Base-by-base conservation (phyloP, 92 coral and sea anemone species). In the Micromussa lordhowensis region DNA sequence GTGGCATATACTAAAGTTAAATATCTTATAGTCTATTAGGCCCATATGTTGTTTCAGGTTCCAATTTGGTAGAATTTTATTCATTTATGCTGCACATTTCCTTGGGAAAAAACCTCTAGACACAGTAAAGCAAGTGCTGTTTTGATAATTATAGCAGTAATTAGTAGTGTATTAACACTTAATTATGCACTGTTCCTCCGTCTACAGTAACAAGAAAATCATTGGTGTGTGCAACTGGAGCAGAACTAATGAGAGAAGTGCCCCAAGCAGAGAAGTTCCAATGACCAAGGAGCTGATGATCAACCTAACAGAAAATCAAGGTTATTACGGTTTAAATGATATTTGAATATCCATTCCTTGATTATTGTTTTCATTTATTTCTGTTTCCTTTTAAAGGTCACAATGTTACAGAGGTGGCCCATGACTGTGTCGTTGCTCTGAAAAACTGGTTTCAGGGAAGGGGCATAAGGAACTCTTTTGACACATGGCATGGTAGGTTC, bases 401-500 rank as follows among this genome's bases (percentile, higher is more conserved):
- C 48, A 49, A 21, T 80, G 75, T 88, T 32, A 51, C 55, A 57
- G 91, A 88, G 63, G 79, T 88, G n/a, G 91, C 86, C 48, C 91
- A 87, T 70, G 90, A 87, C 54, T 81, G 84, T 87, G 80, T 87
- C 44, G 38, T 36, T 8, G 54, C 83, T 19, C 36, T 87, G 31
- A 80, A 80, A 70, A 81, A 69, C 22, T 87, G 90, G 85, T 80
- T 87, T 44, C 66, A 32, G 48, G 80, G 69, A 38, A 68, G 80
- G 36, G 78, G 70, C 58, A 80, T 78, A 51, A 68, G 51, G 36
- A 87, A 87, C 73, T 80, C 85, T 12, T 87, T 40, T 79, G 90
- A 87, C 61, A 87, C 90, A 5, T 87, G 84, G 78, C 90, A 80
- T 87, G 90, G 86, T 87, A 87, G 61, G 72, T 35, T 28, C 32